These are phyloP conservation scores for Brassicogethes aeneus DNA, from an alignment of 2,888 invertebrate species.

Conservation along the genomic window DNA sequence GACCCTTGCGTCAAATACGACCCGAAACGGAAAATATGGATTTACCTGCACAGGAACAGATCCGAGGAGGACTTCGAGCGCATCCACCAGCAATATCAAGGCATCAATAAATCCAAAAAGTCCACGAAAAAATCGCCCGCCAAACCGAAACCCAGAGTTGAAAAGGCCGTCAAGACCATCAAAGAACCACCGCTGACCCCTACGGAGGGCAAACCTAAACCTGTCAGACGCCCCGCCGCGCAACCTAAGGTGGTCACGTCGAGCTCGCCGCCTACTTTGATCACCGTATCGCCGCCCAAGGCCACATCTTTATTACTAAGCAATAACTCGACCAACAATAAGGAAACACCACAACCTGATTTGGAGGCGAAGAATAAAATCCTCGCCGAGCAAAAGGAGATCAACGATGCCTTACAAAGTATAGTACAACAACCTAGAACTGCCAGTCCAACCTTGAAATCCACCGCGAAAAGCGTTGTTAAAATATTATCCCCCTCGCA, in stretches of 20 bases:
- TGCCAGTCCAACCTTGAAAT: conserved; percentile 31
- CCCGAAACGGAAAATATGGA: conserved; percentile 86
- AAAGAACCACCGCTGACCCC: neutral
- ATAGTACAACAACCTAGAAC: conserved; percentile 30
- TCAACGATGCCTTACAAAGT: conserved; percentile 36
- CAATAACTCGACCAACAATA: conserved; percentile 17
- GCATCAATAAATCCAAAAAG: conserved; percentile 47
- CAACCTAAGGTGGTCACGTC: conserved; percentile 4
- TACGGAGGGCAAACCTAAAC: conserved; percentile 5
- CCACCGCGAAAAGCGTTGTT: conserved; percentile 31
- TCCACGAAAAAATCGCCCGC: conserved; percentile 29
- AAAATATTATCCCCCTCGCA: conserved; percentile 38
- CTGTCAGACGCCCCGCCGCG: conserved; percentile 4
- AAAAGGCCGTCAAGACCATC: conserved; percentile 34
- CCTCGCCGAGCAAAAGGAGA: conserved; percentile 26
- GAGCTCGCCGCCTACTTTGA: conserved; percentile 12
- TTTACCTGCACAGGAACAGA: conserved; percentile 79
- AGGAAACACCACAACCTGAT: conserved; percentile 4
- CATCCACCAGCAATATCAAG: conserved; percentile 59
- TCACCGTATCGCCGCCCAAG: conserved; percentile 18
- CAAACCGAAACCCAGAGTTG: conserved; percentile 41
- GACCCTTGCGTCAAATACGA: conserved; percentile 94
- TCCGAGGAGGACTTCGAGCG: conserved; percentile 53
- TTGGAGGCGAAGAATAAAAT: conserved; percentile 4
- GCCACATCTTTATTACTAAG: conserved; percentile 22